Evolutionary conservation across 92 coral and sea anemone species (phyloP).

Genomic region (Epizoanthus stellaris): DNA sequence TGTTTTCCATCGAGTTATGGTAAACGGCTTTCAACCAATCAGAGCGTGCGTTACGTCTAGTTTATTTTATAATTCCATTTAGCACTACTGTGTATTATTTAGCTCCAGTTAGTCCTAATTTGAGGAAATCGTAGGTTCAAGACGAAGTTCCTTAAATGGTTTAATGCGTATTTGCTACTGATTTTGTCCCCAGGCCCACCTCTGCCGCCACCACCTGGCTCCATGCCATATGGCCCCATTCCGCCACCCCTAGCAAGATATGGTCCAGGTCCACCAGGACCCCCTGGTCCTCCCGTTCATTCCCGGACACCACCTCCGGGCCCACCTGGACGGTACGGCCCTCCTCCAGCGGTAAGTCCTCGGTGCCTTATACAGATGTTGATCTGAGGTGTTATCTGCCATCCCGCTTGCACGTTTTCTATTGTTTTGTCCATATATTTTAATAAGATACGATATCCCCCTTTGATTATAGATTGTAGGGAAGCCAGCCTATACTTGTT

Average conservation of each 20-base stretch:
- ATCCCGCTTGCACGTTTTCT: too few relatives aligned
- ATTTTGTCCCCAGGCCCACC: conserved; percentile 9
- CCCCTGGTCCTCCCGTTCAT: neutral
- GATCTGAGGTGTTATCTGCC: too few relatives aligned
- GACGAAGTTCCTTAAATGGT: neutral
- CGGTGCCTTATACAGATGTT: too few relatives aligned
- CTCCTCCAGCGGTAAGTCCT: conserved; percentile 30
- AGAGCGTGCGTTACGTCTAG: too few relatives aligned
- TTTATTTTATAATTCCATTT: too few relatives aligned
- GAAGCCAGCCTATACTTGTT: too few relatives aligned
- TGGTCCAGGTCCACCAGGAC: conserved; percentile 26
- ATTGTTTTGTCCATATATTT: too few relatives aligned
- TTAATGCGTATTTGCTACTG: too few relatives aligned
- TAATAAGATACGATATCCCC: too few relatives aligned
- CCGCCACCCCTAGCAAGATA: conserved; percentile 1
- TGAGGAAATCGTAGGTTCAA: neutral
- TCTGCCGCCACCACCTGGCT: conserved; percentile 32
- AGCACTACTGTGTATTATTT: neutral
- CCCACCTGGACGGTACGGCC: conserved; percentile 24
- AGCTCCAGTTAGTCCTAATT: neutral
- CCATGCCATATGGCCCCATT: conserved; percentile 19
- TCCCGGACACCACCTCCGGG: conserved; percentile 8
- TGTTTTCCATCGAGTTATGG: too few relatives aligned
- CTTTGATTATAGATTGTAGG: too few relatives aligned
- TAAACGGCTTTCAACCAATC: too few relatives aligned